Percentiles rank a stretch among this genome's conserved stretches.
Conservation (phyloP, 2,113 vertebrate species). For the Nothocercus julius region DNA sequence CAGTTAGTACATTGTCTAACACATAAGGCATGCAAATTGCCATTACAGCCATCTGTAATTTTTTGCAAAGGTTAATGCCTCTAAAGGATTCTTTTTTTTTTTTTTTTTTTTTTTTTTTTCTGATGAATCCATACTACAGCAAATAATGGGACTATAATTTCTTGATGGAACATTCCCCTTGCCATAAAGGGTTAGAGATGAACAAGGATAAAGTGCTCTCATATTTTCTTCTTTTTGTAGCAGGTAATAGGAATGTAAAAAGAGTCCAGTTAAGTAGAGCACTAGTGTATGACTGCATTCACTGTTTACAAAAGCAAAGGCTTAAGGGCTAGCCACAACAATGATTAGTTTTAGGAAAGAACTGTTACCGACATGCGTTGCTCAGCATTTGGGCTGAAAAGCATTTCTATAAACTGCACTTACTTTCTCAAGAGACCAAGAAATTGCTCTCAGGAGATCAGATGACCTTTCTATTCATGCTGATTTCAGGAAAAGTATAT, state of each 20-base stretch:
- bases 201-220: neutral
- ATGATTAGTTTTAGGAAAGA: neutral
- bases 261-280: neutral
- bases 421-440: neutral
- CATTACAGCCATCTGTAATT: slow-evolving; percentile 7
- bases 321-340: neutral
- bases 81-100: neutral
- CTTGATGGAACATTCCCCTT: neutral
- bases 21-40: slow-evolving; percentile 21
- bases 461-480: neutral
- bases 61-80: slow-evolving; percentile 46
- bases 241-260: neutral
- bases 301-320: neutral
- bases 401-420: neutral
- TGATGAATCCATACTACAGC: neutral
- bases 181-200: neutral
- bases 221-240: neutral
- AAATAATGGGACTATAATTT: slow-evolving; percentile 1
- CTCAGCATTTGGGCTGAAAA: neutral
- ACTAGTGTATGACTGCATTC: neutral
- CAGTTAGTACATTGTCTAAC: slow-evolving; percentile 9
- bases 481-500: neutral
- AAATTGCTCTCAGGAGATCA: neutral
- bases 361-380: neutral
- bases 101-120: neutral